phyloP scores from a whole-genome alignment of 2,113 vertebrate genomes.

The Nicator chloris region DNA sequence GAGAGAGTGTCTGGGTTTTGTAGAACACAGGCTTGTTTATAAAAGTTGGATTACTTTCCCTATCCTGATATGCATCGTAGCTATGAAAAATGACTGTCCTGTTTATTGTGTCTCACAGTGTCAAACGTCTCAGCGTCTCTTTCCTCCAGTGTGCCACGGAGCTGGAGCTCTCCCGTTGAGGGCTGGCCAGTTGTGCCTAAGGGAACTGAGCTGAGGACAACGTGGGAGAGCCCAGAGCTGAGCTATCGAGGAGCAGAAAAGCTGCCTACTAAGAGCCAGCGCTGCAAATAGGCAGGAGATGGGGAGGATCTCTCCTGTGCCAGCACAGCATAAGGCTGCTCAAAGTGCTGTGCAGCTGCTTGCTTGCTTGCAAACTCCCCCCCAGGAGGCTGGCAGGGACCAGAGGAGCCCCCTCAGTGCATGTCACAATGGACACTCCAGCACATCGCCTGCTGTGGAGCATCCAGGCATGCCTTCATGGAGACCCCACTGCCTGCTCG shows the following conservation, averaged over 20 bases:
- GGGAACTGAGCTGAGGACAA: background rate
- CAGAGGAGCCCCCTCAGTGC: background rate
- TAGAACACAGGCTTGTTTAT: slow-evolving; percentile 24
- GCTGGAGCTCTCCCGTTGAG: background rate
- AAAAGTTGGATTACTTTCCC: slow-evolving; percentile 27
- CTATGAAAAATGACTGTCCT: slow-evolving; percentile 5
- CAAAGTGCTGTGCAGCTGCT: background rate
- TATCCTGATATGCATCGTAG: background rate
- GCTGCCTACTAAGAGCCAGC: background rate
- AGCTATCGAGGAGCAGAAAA: background rate
- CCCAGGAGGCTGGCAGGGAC: background rate
- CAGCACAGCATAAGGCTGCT: background rate
- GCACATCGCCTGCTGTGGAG: background rate
- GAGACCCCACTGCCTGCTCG: background rate
- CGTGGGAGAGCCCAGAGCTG: background rate
- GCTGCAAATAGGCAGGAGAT: background rate
- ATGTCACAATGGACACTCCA: background rate
- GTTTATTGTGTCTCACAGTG: background rate
- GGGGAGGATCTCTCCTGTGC: background rate
- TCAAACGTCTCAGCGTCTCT: background rate
- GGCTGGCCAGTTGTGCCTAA: background rate
- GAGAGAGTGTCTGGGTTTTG: background rate
- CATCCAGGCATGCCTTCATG: background rate
- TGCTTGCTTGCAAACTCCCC: background rate
- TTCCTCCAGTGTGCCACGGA: background rate